A percentile compares a stretch with the other conserved stretches of the same genome.
Evolutionary conservation across 2,113 vertebrate species (phyloP).

Genomic region (Microtus richardsoni): DNA sequence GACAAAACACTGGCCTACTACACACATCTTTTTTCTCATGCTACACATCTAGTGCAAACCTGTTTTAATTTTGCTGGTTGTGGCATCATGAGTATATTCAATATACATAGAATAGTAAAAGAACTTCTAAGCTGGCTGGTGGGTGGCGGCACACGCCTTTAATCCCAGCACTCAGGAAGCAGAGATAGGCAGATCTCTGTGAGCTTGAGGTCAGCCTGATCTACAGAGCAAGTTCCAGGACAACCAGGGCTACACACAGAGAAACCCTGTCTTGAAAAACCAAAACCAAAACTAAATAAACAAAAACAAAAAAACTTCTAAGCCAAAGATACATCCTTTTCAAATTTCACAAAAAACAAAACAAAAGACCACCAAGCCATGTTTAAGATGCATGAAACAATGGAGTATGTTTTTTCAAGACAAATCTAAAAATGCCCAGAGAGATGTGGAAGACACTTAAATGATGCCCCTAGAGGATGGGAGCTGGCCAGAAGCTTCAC

Average conservation of each 20-base stretch:
- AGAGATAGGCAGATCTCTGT: background rate
- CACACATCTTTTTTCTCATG: background rate
- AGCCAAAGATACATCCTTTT: background rate
- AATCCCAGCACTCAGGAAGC: background rate
- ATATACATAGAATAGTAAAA: background rate
- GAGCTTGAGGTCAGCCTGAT: background rate
- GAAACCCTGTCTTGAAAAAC: background rate
- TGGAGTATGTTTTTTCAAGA: constrained; percentile 28
- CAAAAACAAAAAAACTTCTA: background rate
- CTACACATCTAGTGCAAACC: constrained; percentile 16
- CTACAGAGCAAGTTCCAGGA: background rate
- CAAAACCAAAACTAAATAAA: background rate
- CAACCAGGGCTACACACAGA: background rate
- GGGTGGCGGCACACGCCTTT: background rate
- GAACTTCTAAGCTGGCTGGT: background rate
- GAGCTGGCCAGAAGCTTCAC: background rate
- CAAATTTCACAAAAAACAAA: background rate
- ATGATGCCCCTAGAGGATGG: background rate
- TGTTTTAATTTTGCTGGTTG: constrained; percentile 3
- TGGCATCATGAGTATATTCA: background rate
- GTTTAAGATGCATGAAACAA: background rate
- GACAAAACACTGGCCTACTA: background rate
- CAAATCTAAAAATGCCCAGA: background rate
- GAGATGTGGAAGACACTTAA: background rate
- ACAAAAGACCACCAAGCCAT: background rate